Evolutionary conservation across 2,113 vertebrate genomes (phyloP), one percentile per base, ranked within the genome.

Genomic region (Ophthalmolycus amberensis): DNA sequence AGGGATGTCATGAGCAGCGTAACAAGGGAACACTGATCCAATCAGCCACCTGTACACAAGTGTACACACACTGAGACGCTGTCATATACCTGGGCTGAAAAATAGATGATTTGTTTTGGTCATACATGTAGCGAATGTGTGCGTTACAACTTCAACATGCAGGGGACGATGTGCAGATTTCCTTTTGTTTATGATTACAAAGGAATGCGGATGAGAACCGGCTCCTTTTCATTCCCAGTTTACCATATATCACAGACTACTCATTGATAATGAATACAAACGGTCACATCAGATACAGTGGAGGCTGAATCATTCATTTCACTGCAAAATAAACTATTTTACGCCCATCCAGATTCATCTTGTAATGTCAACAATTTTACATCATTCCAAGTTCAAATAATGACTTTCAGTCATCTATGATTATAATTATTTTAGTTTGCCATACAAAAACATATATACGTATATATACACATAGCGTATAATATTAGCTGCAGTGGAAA

Each of bases 1-100:
- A 16, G 72, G 71, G 77, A 88, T 82, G 88, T 80, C 82, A 80
- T 9, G 52, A 68, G 71, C 71, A 9, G 59, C 73, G 79, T 60
- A 42, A 89, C 80, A 76, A 74, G 79, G 70, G 84, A 84, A 85
- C 77, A 50, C 22, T 42, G 56, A 74, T 63, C 54, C 68, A 37
- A 54, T 85, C 71, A 54, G 71, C 65, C 70, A 67, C 74, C 56
- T n/a, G 40, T 67, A 29, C 64, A 77, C 59, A 69, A 67, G 11
- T 7, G 37, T 15, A 29, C 62, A 58, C 64, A 64, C 29, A 56
- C 25, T 11, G 46, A 42, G 37, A 46, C 2, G 22, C 18, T 56
- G 73, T 8, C 66, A 29, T 56, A 46, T 56, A 52, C 5, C 66
- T 68, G 5, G 1, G 29, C n/a, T 27, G 12, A 46, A 7, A 72